These are phyloP conservation scores for Neoaliturus tenellus DNA, from an alignment of 2,888 invertebrate genomes.

Conservation along the genomic window DNA sequence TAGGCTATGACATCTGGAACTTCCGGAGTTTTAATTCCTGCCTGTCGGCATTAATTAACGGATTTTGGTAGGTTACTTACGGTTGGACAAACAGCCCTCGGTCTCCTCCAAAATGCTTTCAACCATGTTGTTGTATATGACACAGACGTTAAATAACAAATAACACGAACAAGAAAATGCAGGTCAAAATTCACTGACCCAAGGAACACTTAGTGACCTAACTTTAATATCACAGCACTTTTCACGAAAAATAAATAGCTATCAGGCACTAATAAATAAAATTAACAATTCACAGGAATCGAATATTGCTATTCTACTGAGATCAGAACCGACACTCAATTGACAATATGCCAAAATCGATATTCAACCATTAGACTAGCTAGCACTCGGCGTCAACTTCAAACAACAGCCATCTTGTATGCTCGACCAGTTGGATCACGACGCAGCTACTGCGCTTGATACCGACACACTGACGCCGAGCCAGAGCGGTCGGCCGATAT, in stretches of 20 bases:
- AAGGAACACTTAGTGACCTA: slow-evolving; percentile 57
- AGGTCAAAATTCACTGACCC: slow-evolving; percentile 29
- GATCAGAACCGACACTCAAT: slow-evolving; percentile 51
- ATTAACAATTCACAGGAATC: slow-evolving; percentile 51
- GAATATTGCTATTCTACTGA: slow-evolving; percentile 56
- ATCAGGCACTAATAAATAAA: slow-evolving; percentile 47
- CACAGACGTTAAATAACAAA: slow-evolving; percentile 27
- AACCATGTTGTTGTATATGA: slow-evolving; percentile 75
- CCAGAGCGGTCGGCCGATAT: background rate
- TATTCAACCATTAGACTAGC: slow-evolving; percentile 55
- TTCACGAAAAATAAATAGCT: slow-evolving; percentile 48
- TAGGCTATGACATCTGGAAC: too few species aligned
- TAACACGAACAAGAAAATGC: slow-evolving; percentile 45
- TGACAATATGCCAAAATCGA: slow-evolving; percentile 56
- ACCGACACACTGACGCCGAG: slow-evolving; percentile 53
- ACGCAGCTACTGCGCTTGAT: slow-evolving; percentile 48
- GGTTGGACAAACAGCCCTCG: slow-evolving; percentile 74
- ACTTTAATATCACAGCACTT: slow-evolving; percentile 62
- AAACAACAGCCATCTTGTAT: slow-evolving; percentile 52
- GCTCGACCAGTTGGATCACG: slow-evolving; percentile 53
- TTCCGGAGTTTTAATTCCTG: too few species aligned
- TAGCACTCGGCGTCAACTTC: slow-evolving; percentile 32
- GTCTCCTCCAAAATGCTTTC: slow-evolving; percentile 81
- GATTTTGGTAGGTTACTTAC: too few species aligned
- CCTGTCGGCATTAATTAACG: too few species aligned